phyloP scores from a whole-genome alignment of 1,140 invertebrate species.

The Nebria ingens region DNA sequence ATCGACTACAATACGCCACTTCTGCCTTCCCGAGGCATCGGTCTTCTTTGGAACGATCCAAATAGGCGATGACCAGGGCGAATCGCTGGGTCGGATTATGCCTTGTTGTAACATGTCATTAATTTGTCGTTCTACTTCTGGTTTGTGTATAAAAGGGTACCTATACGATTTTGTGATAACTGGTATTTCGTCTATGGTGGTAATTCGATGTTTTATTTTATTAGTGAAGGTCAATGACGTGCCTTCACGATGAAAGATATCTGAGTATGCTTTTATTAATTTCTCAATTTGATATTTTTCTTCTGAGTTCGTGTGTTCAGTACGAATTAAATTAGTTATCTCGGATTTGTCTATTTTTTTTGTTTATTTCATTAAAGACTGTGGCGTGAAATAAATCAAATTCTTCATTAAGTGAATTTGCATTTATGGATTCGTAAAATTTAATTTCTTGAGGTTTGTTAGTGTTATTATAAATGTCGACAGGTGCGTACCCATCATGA shows the following conservation, averaged over 20 bases:
- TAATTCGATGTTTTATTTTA: background rate
- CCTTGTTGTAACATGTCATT: slow-evolving; percentile 21
- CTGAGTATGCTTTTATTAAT: background rate
- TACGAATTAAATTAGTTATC: too few relatives aligned
- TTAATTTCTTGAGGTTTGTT: too few relatives aligned
- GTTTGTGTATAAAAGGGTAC: slow-evolving; percentile 25
- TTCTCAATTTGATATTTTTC: slow-evolving; percentile 10
- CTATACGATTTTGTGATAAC: slow-evolving; percentile 22
- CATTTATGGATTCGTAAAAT: too few relatives aligned
- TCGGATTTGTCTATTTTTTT: too few relatives aligned
- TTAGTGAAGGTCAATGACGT: background rate
- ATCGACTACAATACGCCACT: slow-evolving; percentile 16
- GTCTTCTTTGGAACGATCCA: slow-evolving; percentile 28
- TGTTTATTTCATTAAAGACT: too few relatives aligned
- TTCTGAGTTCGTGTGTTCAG: slow-evolving; percentile 13
- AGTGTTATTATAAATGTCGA: too few relatives aligned
- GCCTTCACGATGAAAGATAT: background rate
- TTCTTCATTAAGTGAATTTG: too few relatives aligned
- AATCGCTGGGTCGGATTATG: slow-evolving; percentile 26
- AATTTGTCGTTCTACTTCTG: slow-evolving; percentile 30
- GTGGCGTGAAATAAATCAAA: too few relatives aligned
- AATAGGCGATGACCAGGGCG: too few relatives aligned
- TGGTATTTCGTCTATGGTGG: slow-evolving; percentile 4
- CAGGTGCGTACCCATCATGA: too few relatives aligned
- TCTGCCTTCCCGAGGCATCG: slow-evolving; percentile 13